These are phyloP conservation scores for Nycticebus coucang DNA, from an alignment of 2,113 vertebrate species.

Conservation along the genomic window DNA sequence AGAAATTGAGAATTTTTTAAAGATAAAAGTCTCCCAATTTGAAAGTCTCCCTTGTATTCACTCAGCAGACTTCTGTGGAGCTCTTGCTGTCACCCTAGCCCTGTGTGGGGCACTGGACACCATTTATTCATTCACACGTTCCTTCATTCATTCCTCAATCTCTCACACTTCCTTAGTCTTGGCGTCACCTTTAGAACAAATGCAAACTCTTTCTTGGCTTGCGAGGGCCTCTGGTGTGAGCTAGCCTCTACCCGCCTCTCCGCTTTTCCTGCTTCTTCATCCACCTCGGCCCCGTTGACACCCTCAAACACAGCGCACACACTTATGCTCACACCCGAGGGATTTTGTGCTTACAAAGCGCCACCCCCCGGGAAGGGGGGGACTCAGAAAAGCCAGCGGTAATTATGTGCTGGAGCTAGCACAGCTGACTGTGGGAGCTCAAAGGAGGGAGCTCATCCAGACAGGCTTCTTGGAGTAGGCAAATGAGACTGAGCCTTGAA, in stretches of 20 bases:
- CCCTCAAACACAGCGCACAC: neutral
- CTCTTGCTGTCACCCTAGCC: neutral
- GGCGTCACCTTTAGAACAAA: neutral
- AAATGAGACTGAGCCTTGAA: neutral
- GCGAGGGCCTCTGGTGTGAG: fast-evolving
- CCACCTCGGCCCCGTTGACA: neutral
- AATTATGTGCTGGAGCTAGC: neutral
- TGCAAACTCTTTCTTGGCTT: neutral
- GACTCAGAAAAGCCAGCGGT: neutral
- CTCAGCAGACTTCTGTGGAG: neutral
- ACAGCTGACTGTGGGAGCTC: neutral
- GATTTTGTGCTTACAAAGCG: neutral
- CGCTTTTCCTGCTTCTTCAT: neutral
- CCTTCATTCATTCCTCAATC: neutral
- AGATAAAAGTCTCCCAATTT: neutral
- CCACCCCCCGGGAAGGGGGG: too few species aligned
- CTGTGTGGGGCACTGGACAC: fast-evolving
- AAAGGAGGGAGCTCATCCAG: neutral
- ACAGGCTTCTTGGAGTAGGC: neutral
- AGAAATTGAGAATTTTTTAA: neutral
- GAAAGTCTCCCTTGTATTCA: neutral
- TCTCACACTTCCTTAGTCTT: neutral
- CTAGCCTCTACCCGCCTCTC: neutral
- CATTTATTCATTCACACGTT: neutral
- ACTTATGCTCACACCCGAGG: too few species aligned